Base-by-base conservation (phyloP, 2,113 vertebrate genomes). In the Mastomys coucha region DNA sequence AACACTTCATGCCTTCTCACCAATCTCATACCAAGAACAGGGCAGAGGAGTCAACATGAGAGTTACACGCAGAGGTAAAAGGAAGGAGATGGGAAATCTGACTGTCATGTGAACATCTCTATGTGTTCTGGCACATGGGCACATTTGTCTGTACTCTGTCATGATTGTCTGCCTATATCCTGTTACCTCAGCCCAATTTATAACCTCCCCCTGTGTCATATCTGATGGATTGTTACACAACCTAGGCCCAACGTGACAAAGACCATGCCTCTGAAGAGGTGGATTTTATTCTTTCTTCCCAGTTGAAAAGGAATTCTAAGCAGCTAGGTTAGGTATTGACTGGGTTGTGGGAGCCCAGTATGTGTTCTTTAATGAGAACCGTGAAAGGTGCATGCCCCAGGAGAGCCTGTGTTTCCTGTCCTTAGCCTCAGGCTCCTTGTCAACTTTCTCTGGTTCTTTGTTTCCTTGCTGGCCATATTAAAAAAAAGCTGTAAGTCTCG, bases 151-250 rank as follows among this genome's bases (percentile, higher is more conserved):
- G 14, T 10, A 42, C 10, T 4, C 16, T 58, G 39, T n/a, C 24
- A 11, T 0, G 0, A 12, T 19, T 56, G 22, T 45, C 65, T 7
- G 6, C 33, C 51, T 0, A 3, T 42, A 3, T n/a, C 20, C n/a
- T 2, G 73, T n/a, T n/a, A 2, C 42, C n/a, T 89, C 19, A 45
- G 45, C 33, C 77, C 19, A 16, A 22, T 73, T 49, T 39, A 5
- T 49, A 22, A 26, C 36, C 20, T 42, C n/a, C 36, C 7, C 42
- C 1, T 2, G n/a, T 14, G 80, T 39, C 56, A 42, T 22, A 14
- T 91, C 69, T 72, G 1, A 36, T 73, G 86, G n/a, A 28, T 53
- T 26, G n/a, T 2, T 2, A 4, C 86, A 9, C 28, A 60, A 12
- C 72, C 9, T 11, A 39, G 20, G 24, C 51, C 70, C 6, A 67